A percentile compares a stretch with the other conserved stretches of the same genome.
Evolutionary conservation across 2,888 invertebrate species (phyloP).

Genomic region (Acanthosepion lycidas): DNA sequence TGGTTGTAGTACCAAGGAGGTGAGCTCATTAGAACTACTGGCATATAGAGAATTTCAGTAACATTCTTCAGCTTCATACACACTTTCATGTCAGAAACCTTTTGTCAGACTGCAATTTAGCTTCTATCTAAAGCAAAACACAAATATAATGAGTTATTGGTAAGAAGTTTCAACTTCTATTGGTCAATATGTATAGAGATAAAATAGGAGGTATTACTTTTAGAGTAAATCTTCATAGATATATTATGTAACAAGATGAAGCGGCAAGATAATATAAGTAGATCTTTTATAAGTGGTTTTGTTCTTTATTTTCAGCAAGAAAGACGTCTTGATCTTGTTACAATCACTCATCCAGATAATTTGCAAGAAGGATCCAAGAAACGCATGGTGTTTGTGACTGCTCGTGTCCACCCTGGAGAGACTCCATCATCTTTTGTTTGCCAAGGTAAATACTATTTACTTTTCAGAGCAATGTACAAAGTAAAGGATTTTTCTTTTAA

Average conservation of each 20-base stretch:
- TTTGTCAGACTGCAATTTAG: no score
- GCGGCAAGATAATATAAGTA: neutral
- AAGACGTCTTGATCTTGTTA: constrained; percentile 89
- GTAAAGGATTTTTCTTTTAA: neutral
- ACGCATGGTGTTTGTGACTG: constrained; percentile 89
- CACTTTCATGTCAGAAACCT: no score
- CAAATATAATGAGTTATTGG: no score
- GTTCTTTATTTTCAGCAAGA: constrained; percentile 84
- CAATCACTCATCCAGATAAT: constrained; percentile 80
- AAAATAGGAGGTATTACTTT: no score
- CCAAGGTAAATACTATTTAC: constrained; percentile 80
- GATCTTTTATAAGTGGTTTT: neutral
- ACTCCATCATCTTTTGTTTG: constrained; percentile 94
- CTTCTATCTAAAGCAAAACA: no score
- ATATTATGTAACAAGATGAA: neutral
- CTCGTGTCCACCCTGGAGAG: constrained; percentile 94
- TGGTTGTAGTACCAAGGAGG: no score
- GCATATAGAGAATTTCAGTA: no score
- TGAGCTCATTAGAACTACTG: no score
- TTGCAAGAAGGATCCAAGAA: constrained; percentile 77
- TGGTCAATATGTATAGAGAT: no score
- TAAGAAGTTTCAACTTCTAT: no score
- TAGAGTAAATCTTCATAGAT: no score
- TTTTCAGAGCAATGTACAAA: neutral
- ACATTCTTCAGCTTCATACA: no score